Evolutionary conservation across 2,888 invertebrate genomes (phyloP).

Genomic region (Spodoptera exigua): DNA sequence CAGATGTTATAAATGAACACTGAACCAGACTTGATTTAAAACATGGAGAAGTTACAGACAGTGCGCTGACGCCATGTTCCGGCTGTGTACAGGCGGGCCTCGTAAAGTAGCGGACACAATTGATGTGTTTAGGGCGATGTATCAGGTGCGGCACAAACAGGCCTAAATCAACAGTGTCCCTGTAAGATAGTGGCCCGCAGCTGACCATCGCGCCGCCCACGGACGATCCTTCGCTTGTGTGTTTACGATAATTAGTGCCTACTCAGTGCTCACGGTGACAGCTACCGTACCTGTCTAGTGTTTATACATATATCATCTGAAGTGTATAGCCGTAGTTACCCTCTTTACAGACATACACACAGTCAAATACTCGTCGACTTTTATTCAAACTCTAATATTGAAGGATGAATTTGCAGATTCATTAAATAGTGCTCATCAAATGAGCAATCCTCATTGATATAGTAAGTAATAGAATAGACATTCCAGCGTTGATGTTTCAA

Average conservation of each 20-base stretch:
- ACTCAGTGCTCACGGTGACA: constrained; percentile 39
- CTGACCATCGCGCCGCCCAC: constrained; percentile 38
- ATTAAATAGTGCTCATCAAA: too few species aligned
- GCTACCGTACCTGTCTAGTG: constrained; percentile 1
- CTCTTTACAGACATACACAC: too few species aligned
- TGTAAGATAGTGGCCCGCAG: constrained; percentile 45
- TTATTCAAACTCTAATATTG: too few species aligned
- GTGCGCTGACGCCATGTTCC: constrained; percentile 1
- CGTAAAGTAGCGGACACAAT: constrained; percentile 56
- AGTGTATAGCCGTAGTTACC: too few species aligned
- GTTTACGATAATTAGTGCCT: constrained; percentile 58
- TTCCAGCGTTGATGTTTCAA: too few species aligned
- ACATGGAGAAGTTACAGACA: constrained; percentile 2
- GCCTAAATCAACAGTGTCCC: constrained; percentile 62
- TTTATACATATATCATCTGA: too few species aligned
- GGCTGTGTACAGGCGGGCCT: constrained; percentile 15
- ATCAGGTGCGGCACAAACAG: constrained; percentile 56
- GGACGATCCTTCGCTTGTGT: constrained; percentile 25
- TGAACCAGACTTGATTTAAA: neutral
- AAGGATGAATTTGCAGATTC: too few species aligned
- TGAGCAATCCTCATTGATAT: too few species aligned
- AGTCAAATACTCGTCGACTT: too few species aligned
- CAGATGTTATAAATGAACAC: constrained; percentile 3
- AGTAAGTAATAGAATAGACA: too few species aligned
- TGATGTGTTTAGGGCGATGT: constrained; percentile 55